These are phyloP conservation scores for Ptychoptera contaminata DNA, from an alignment of 2,888 invertebrate species.

Conservation along the genomic window DNA sequence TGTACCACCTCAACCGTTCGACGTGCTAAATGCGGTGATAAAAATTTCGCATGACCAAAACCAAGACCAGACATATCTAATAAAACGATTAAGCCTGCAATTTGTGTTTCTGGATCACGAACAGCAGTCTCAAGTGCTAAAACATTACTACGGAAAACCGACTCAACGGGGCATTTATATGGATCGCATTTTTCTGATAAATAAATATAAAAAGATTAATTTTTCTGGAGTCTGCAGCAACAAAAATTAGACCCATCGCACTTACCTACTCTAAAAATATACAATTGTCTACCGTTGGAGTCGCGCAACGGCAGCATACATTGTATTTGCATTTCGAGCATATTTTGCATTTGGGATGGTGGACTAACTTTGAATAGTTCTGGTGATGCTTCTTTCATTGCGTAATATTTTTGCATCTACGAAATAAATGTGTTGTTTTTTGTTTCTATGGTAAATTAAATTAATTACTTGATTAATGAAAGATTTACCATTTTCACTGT, in stretches of 20 bases:
- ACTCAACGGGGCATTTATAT: conserved; percentile 31
- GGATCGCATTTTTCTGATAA: conserved; percentile 32
- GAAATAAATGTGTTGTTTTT: neutral
- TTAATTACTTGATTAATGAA: too few relatives aligned
- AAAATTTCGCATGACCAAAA: conserved; percentile 29
- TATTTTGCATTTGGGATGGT: conserved; percentile 23
- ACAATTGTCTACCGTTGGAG: conserved; percentile 28
- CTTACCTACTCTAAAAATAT: conserved; percentile 31
- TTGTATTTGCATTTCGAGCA: conserved; percentile 31
- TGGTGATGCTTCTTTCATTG: conserved; percentile 31
- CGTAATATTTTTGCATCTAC: conserved; percentile 30
- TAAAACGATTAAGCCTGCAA: conserved; percentile 29
- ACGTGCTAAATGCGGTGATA: conserved; percentile 33
- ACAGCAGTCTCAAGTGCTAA: conserved; percentile 36
- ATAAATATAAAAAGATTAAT: conserved; percentile 5
- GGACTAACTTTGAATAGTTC: conserved; percentile 29
- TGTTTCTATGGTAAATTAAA: too few relatives aligned
- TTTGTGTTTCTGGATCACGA: conserved; percentile 38
- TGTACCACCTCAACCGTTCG: conserved; percentile 34
- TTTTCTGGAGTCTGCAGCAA: neutral
- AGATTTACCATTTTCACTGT: conserved; percentile 29
- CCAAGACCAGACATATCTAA: conserved; percentile 32
- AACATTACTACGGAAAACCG: conserved; percentile 36
- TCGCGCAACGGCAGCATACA: conserved; percentile 28
- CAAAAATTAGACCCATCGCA: neutral